Conservation (phyloP, 2,797 vertebrate species). For the Okamejei kenojei region DNA sequence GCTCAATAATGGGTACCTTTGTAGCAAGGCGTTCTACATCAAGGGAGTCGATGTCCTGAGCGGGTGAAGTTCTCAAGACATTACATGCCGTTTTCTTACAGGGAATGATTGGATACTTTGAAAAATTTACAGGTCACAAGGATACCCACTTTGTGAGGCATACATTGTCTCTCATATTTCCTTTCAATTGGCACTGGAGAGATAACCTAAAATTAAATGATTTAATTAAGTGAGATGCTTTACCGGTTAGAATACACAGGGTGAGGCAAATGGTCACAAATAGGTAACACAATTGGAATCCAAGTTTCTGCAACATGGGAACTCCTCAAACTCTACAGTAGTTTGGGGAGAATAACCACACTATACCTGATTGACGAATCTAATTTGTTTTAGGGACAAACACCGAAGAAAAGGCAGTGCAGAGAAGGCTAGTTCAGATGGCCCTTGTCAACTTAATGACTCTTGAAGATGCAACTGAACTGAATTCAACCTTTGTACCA, state of each 20-base stretch:
- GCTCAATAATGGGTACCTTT: not conserved
- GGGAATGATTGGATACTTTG: conserved; percentile 1
- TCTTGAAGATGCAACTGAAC: conserved; percentile 34
- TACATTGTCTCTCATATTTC: not conserved
- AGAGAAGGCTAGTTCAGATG: conserved; percentile 25
- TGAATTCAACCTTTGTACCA: conserved; percentile 35
- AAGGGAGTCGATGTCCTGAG: not conserved
- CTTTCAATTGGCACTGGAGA: not conserved
- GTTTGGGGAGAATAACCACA: not conserved
- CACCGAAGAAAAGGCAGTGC: conserved; percentile 28
- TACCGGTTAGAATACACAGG: not conserved
- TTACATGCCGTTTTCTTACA: not conserved
- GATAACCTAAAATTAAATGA: not conserved
- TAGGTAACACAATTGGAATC: not conserved
- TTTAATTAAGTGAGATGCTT: not conserved
- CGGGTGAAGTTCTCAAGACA: not conserved
- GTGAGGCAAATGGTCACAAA: not conserved
- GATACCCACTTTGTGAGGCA: not conserved
- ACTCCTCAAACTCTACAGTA: not conserved
- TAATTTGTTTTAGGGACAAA: not conserved
- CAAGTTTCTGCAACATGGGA: not conserved
- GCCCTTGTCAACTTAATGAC: conserved; percentile 32
- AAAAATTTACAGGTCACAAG: not conserved
- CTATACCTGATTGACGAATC: not conserved
- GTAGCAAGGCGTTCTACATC: not conserved